Evolutionary conservation across 2,797 vertebrate species (phyloP), one percentile per base, ranked within the genome.

Genomic region (Microcaecilia unicolor): DNA sequence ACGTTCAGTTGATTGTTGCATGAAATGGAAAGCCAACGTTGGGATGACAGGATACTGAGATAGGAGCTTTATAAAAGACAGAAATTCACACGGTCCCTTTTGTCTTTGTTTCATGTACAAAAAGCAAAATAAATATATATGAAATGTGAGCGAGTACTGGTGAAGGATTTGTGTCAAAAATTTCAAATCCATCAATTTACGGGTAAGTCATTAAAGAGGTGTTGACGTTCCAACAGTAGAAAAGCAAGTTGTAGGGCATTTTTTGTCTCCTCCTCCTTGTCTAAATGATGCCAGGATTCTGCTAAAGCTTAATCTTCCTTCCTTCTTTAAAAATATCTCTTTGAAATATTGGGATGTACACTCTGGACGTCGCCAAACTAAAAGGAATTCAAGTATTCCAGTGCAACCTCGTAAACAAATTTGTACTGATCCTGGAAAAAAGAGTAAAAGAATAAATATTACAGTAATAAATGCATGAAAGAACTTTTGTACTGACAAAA

Each of bases 321-420:
- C 48, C 49, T 54, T 62, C 41, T 52, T 43, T 64, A 46, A 63
- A 72, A 47, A 30, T 42, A 45, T 6, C 3, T 50, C 27, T 3
- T 18, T 56, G 51, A 37, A 15, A 25, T 38, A 20, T 3, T 7
- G 31, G 47, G 47, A 21, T 58, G 52, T 31, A 63, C 50, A 39
- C 34, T 56, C 48, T 3, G 0, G 25, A 35, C 20, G 48, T 26
- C 1, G 2, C 9, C 15, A 42, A 62, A 55, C 74, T 82, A 86
- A 69, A 98, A 97, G 60, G 92, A 91, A 64, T 81, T 93, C 70
- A 98, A 84, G 14, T 91, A 96, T 83, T 98, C 93, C 83, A 98
- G 79, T 47, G 93, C 93, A 71, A 97, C 93, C 55, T 98, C 95
- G 2, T 98, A 98, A 82, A 95, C 94, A 81, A 97, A 98, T 76